Percentiles rank a stretch among this genome's conserved stretches.
Conservation (phyloP, 2,888 invertebrate genomes). For the Erynnis tages region DNA sequence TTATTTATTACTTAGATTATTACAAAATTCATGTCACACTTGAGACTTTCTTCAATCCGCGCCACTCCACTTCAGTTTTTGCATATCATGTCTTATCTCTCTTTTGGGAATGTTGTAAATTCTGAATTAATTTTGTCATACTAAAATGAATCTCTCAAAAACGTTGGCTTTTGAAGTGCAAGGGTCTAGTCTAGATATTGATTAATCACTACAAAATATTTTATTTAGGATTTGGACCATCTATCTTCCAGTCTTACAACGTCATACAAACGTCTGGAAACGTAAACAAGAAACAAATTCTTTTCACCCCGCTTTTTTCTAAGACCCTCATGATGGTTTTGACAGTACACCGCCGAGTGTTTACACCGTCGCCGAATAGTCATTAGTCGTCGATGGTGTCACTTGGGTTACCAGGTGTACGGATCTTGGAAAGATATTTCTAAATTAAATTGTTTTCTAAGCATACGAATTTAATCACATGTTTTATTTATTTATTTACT, state of each 20-base stretch:
- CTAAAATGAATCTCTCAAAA: too few relatives aligned
- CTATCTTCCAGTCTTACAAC: background rate
- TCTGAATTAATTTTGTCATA: too few relatives aligned
- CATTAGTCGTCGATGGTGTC: conserved; percentile 71
- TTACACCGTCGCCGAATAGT: conserved; percentile 73
- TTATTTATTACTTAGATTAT: too few relatives aligned
- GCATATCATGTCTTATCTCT: too few relatives aligned
- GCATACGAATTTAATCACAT: background rate
- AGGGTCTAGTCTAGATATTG: too few relatives aligned
- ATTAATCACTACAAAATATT: too few relatives aligned
- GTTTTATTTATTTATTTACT: background rate
- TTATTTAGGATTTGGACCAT: too few relatives aligned
- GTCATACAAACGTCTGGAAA: conserved; percentile 32
- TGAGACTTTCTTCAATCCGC: too few relatives aligned
- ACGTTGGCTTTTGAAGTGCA: too few relatives aligned
- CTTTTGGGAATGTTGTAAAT: too few relatives aligned
- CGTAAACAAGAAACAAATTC: conserved; percentile 43
- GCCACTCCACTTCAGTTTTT: too few relatives aligned
- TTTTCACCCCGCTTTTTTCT: conserved; percentile 51
- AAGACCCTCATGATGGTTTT: conserved; percentile 59
- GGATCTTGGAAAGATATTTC: background rate
- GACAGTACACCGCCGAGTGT: conserved; percentile 66
- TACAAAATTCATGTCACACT: too few relatives aligned
- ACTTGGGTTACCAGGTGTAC: conserved; percentile 10
- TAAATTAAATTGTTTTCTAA: background rate